Evolutionary conservation across 2,797 vertebrate species (phyloP).

Genomic region (Allobates femoralis): DNA sequence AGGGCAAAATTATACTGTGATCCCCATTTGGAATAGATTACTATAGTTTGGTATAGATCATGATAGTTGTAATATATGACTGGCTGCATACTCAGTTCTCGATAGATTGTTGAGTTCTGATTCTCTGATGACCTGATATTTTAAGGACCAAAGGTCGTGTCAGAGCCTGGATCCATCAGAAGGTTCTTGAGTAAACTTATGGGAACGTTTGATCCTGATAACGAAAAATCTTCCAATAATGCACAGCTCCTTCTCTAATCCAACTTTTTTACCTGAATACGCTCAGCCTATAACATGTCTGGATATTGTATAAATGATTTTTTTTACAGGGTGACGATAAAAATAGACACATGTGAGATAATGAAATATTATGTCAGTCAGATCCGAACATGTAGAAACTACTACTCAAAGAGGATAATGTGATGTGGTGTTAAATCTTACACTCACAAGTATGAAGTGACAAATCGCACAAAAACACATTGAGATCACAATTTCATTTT

Average conservation of each 20-base stretch:
- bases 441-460: conserved; percentile 35
- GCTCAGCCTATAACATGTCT: neutral
- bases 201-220: too few species aligned
- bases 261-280: neutral
- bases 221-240: neutral
- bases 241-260: neutral
- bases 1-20: too few species aligned
- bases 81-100: too few species aligned
- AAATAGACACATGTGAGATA: conserved; percentile 24
- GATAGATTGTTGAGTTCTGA: too few species aligned
- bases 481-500: neutral
- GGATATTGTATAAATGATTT: neutral
- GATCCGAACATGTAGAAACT: conserved; percentile 21
- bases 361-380: conserved; percentile 14
- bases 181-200: too few species aligned
- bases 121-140: too few species aligned
- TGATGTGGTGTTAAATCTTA: conserved; percentile 38
- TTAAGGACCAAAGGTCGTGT: neutral
- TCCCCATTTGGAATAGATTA: too few species aligned
- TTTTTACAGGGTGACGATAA: neutral
- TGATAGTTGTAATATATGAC: too few species aligned
- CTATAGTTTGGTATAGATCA: too few species aligned
- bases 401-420: conserved; percentile 20
- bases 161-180: neutral
- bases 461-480: conserved; percentile 17